Evolutionary conservation across 2,797 vertebrate species (phyloP).

Genomic region (Nyctibius grandis): DNA sequence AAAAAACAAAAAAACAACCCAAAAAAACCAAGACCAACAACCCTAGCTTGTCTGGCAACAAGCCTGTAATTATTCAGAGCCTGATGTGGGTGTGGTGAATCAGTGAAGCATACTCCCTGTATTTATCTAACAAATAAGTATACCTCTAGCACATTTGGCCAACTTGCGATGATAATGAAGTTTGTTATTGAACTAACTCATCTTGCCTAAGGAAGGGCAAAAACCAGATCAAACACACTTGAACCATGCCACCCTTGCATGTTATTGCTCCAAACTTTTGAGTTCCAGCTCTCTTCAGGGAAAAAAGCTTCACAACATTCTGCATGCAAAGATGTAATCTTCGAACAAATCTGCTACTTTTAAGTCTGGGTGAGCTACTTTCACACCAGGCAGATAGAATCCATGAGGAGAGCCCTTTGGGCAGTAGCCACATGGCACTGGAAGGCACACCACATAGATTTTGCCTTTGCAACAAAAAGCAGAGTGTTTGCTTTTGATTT

Average conservation of each 20-base stretch:
- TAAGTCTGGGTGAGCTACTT: background rate
- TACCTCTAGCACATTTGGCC: background rate
- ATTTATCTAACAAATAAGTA: conserved; percentile 60
- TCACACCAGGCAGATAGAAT: background rate
- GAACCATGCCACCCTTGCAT: background rate
- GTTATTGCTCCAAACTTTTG: background rate
- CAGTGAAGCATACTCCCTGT: background rate
- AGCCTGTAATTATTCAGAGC: conserved; percentile 40
- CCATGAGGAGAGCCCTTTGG: background rate
- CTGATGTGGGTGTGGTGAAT: conserved; percentile 9
- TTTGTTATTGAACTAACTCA: conserved; percentile 14
- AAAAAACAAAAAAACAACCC: background rate
- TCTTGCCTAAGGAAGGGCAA: conserved; percentile 35
- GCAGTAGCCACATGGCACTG: background rate
- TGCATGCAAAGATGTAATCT: background rate
- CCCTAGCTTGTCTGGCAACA: background rate
- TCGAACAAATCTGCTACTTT: background rate
- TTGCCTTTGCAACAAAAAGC: background rate
- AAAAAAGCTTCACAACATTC: background rate
- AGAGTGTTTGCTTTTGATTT: background rate
- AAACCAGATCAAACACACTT: background rate
- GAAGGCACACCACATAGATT: background rate
- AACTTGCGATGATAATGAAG: background rate
- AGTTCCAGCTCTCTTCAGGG: background rate
- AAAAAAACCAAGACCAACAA: rapidly evolving